A percentile compares a stretch with the other conserved stretches of the same genome.
Conservation (phyloP, 2,797 vertebrate species). For the Labroides dimidiatus region DNA sequence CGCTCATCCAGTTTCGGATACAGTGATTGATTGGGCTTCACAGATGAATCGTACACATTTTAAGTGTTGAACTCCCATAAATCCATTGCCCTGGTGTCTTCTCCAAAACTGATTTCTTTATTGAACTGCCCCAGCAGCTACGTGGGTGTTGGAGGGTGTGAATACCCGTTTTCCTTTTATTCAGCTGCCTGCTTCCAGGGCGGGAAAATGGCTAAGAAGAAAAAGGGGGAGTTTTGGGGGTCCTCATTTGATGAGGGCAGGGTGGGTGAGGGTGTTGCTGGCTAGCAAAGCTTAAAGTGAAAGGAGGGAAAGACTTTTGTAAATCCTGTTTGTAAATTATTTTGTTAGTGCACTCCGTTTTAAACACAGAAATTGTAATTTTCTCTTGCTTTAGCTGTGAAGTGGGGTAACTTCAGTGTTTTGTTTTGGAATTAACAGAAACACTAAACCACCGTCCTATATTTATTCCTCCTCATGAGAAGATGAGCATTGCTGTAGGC, state of each 20-base stretch:
- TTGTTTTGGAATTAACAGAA: not conserved
- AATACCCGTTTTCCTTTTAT: constrained; percentile 49
- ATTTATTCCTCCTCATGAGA: constrained; percentile 5
- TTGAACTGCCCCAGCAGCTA: not conserved
- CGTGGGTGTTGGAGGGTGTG: constrained; percentile 21
- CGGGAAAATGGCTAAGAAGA: constrained; percentile 78
- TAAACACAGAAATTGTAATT: not conserved
- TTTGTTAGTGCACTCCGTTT: too few species aligned
- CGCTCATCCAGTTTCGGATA: not conserved
- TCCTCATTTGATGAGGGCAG: constrained; percentile 38
- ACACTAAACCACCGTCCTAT: not conserved
- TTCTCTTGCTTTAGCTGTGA: not conserved
- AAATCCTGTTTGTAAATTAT: too few species aligned
- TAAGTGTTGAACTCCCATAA: too few species aligned
- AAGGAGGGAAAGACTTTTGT: not conserved
- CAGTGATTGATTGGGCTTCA: not conserved
- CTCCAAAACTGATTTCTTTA: not conserved
- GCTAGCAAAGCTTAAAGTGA: not conserved
- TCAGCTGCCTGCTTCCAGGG: constrained; percentile 66
- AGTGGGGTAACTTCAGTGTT: not conserved
- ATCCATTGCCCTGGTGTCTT: not conserved
- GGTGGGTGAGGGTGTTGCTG: constrained; percentile 10
- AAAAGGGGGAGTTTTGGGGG: constrained; percentile 24
- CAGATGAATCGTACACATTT: not conserved
- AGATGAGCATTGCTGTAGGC: constrained; percentile 6